Base-by-base conservation (phyloP, 2,113 vertebrate species). In the Murina feae region DNA sequence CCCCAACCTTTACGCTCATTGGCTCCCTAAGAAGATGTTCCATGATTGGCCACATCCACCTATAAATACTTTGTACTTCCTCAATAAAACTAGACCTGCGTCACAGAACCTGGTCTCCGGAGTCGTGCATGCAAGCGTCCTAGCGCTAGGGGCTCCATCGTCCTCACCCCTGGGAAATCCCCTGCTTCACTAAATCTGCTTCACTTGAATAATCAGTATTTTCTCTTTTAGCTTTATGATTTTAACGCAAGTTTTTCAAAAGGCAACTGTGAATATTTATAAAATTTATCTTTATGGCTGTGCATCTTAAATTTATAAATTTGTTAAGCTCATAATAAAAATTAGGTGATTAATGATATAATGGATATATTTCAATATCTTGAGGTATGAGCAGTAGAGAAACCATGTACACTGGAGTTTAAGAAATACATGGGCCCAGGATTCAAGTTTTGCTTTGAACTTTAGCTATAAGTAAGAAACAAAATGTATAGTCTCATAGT, bases 201-300 rank as follows among this genome's bases (percentile, higher is more conserved):
- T 94, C 5, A 16, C 95, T 96, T 96, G 76, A 97, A 93, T 90
- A 97, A 94, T 90, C 89, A 83, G 71, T 79, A 75, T 69, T 96
- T 96, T 94, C 53, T 95, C 81, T 72, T 79, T 97, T 85, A 81
- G 53, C 16, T 78, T 95, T 94, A 82, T 53, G 32, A 89, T 63
- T 97, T 93, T 94, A 96, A 68, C 51, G 89, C 69, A 82, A 92
- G 49, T 55, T 95, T 94, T 93, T 93, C 94, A 88, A 95, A 97
- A 17, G 47, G 7, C 72, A 82, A 88, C 68, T 81, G 47, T 84
- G 58, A 95, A 68, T 49, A 30, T 92, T 72, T 44, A 92, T 53
- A 71, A 78, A 76, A 47, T 42, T 35, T 94, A 72, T 93, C 55
- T 91, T 88, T 20, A 66, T 37, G 60, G n/a, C 44, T 95, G 25